phyloP scores from a whole-genome alignment of 1,140 invertebrate species.

The Hylaeus anthracinus region DNA sequence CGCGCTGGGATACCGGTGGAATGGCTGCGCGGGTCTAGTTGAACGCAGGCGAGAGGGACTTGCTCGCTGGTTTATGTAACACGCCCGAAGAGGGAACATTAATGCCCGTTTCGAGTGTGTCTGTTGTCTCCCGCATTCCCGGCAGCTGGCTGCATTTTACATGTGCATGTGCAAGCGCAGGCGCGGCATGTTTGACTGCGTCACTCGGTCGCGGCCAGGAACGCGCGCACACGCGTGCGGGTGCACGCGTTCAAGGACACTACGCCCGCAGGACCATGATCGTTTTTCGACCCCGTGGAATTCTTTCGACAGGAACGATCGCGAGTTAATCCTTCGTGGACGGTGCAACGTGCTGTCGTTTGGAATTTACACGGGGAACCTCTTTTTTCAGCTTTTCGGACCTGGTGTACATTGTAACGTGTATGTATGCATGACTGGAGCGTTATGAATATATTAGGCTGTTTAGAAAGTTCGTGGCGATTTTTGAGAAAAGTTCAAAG shows the following conservation, averaged over 20 bases:
- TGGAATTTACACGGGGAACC: no score
- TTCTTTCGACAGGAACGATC: not conserved
- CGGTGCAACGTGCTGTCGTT: no score
- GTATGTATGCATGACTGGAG: no score
- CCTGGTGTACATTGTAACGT: no score
- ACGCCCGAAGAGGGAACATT: constrained; percentile 52
- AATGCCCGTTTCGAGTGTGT: constrained; percentile 64
- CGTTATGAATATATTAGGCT: no score
- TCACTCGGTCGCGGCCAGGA: constrained; percentile 7
- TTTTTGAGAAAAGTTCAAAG: no score
- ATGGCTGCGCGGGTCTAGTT: not conserved
- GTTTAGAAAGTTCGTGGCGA: no score
- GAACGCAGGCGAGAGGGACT: not conserved
- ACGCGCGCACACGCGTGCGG: not conserved
- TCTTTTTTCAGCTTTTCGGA: no score
- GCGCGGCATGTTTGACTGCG: not conserved
- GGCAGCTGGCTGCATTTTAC: constrained; percentile 61
- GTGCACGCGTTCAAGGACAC: constrained; percentile 55
- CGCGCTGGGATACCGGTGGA: constrained; percentile 6
- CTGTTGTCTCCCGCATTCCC: constrained; percentile 68
- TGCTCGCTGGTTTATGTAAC: constrained; percentile 66
- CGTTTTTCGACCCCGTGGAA: constrained; percentile 21
- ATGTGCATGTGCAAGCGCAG: constrained; percentile 11
- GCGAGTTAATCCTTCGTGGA: not conserved
- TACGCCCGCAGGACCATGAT: constrained; percentile 21